Conservation (phyloP, 2,888 invertebrate genomes). For the Unio delphinus region DNA sequence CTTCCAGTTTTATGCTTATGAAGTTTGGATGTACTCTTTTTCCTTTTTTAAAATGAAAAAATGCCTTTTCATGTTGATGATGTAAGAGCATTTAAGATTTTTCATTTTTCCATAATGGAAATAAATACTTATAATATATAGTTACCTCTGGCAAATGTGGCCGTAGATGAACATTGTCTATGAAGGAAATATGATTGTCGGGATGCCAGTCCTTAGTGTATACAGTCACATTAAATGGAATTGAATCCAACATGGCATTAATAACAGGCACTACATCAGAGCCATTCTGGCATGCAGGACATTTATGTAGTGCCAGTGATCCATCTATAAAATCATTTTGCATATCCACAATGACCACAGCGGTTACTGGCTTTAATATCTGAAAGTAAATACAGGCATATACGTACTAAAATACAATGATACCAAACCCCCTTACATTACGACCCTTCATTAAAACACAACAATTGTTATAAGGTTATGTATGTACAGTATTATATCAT, state of each 20-base stretch:
- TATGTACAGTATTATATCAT: no score
- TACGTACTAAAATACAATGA: neutral
- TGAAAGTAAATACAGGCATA: slow-evolving; percentile 16
- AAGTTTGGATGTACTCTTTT: no score
- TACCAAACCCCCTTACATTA: no score
- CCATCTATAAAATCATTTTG: slow-evolving; percentile 99
- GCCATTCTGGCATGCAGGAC: slow-evolving; percentile 82
- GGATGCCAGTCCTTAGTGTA: slow-evolving; percentile 99
- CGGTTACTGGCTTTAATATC: slow-evolving; percentile 72
- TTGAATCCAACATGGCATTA: slow-evolving; percentile 78
- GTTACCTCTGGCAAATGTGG: slow-evolving; percentile 3
- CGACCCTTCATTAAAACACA: no score
- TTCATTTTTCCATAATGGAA: no score
- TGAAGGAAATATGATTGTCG: slow-evolving; percentile 94
- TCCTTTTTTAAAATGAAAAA: no score
- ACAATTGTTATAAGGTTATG: no score
- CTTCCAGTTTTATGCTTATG: no score
- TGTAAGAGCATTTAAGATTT: no score
- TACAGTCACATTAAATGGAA: slow-evolving; percentile 85
- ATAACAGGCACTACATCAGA: slow-evolving; percentile 88
- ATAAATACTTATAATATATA: no score
- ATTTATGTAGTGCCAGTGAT: slow-evolving; percentile 91
- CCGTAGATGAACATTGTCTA: slow-evolving; percentile 82
- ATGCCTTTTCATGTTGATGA: no score
- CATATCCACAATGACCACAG: slow-evolving; percentile 94